phyloP scores from a whole-genome alignment of 2,113 vertebrate species.

The Telmatochromis sp. region DNA sequence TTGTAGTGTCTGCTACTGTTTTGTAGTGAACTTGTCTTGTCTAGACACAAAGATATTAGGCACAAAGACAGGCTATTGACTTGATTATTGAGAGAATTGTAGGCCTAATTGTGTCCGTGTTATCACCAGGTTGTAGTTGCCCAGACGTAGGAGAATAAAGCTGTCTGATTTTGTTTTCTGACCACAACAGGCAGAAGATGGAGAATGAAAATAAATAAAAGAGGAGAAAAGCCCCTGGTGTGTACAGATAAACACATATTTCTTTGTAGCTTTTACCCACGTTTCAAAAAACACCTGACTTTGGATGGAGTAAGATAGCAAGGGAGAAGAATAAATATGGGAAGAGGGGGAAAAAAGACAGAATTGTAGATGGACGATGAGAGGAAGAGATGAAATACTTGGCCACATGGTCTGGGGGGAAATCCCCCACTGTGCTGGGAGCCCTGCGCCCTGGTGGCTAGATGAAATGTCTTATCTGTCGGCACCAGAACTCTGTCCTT shows the following conservation, averaged over 20 bases:
- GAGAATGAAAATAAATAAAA: slow-evolving; percentile 1
- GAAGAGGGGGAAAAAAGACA: background rate
- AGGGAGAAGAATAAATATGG: slow-evolving; percentile 3
- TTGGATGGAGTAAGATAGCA: slow-evolving; percentile 9
- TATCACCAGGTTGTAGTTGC: slow-evolving; percentile 33
- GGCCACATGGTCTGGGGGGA: slow-evolving; percentile 60
- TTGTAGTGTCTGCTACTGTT: background rate
- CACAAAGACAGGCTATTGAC: background rate
- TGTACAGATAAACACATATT: background rate
- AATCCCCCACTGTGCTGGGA: slow-evolving; percentile 56
- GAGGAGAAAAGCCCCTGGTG: background rate
- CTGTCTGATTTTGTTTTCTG: slow-evolving; percentile 13
- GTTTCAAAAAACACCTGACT: slow-evolving; percentile 27
- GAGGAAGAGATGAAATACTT: slow-evolving; percentile 35
- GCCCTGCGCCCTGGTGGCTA: slow-evolving; percentile 45
- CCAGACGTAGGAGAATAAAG: slow-evolving; percentile 2
- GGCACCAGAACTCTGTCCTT: slow-evolving; percentile 67
- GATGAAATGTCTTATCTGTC: slow-evolving; percentile 71
- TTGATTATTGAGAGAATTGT: slow-evolving; percentile 16
- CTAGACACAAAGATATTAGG: background rate
- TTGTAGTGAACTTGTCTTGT: background rate
- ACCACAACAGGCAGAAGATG: background rate
- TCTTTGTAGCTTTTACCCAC: slow-evolving; percentile 24
- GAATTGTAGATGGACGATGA: slow-evolving; percentile 20
- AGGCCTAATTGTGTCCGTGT: slow-evolving; percentile 35